These are phyloP conservation scores for Rambutsinella grinnellia DNA, from an alignment of 2,888 invertebrate species.

Conservation along the genomic window DNA sequence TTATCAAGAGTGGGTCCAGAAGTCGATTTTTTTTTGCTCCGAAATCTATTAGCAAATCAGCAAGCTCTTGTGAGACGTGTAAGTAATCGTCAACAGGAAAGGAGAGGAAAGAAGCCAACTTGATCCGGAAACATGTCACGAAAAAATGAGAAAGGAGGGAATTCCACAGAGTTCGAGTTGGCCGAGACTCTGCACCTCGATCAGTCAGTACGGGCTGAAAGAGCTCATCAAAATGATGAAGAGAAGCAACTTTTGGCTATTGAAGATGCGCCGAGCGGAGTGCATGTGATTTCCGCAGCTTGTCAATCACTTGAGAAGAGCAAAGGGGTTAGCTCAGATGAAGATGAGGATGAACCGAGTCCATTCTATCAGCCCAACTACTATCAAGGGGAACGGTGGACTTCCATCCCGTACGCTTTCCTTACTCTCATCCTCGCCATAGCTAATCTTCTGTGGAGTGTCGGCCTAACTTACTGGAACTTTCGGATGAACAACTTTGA, in stretches of 20 bases:
- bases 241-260: conserved; percentile 16
- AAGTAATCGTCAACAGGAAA: not conserved
- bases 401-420: conserved; percentile 11
- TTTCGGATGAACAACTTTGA: conserved; percentile 38
- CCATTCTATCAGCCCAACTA: not conserved
- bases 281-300: conserved; percentile 39
- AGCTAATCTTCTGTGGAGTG: conserved; percentile 51
- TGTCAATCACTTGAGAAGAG: conserved; percentile 43
- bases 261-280: conserved; percentile 16
- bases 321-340: not conserved
- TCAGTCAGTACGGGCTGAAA: conserved; percentile 1
- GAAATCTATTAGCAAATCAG: conserved; percentile 2
- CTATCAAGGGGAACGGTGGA: not conserved
- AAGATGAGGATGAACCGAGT: not conserved
- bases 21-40: not conserved
- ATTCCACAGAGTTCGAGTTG: not conserved
- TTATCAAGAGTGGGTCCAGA: not conserved
- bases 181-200: not conserved
- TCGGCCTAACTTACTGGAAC: conserved; percentile 50
- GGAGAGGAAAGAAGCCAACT: conserved; percentile 16
- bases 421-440: conserved; percentile 32
- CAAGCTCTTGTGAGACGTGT: not conserved
- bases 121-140: conserved; percentile 53
- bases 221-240: conserved; percentile 28
- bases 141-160: conserved; percentile 6